A percentile compares a stretch with the other conserved stretches of the same genome.
Evolutionary conservation across 1,140 invertebrate species (phyloP).

Genomic region (Drosophila repleta): DNA sequence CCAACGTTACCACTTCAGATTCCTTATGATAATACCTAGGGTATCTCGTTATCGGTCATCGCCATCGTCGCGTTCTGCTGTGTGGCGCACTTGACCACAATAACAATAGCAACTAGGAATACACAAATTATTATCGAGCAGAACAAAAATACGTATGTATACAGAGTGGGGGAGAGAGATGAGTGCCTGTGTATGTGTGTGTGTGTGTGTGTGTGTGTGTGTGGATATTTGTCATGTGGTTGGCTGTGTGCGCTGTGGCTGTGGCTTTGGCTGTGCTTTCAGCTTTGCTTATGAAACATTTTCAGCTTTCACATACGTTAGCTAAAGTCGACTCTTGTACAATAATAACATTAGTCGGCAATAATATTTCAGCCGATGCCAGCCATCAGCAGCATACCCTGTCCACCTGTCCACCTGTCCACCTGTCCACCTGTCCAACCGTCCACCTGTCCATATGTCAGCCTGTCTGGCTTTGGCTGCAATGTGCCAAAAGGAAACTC

Average conservation of each 20-base stretch:
- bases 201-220: neutral
- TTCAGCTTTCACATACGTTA: conserved; percentile 23
- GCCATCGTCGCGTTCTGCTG: neutral
- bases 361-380: neutral
- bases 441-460: neutral
- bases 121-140: conserved; percentile 29
- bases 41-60: neutral
- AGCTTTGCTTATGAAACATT: conserved; percentile 15
- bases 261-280: neutral
- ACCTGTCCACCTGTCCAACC: neutral
- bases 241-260: neutral
- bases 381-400: neutral
- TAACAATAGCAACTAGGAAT: conserved; percentile 16
- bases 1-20: too few relatives aligned
- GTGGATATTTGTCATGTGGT: conserved; percentile 2
- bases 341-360: conserved; percentile 16
- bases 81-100: conserved; percentile 19
- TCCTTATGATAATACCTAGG: neutral
- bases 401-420: neutral
- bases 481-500: conserved; percentile 45
- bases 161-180: too few relatives aligned
- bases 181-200: neutral
- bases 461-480: neutral
- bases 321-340: conserved; percentile 18
- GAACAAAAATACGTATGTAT: conserved; percentile 5